Conservation (phyloP, 2,797 vertebrate genomes). For the Cossypha caffra region DNA sequence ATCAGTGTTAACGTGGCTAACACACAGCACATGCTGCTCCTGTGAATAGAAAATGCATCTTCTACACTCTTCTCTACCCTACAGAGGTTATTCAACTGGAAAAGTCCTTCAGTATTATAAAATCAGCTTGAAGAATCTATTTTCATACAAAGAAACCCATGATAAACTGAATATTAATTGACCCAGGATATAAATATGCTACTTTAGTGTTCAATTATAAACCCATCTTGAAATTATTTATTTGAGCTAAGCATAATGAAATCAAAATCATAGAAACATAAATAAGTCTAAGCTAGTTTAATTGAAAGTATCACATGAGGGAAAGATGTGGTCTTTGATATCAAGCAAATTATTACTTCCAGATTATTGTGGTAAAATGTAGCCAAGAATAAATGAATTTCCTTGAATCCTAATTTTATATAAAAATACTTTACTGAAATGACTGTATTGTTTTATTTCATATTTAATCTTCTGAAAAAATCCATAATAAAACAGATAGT, state of each 20-base stretch:
- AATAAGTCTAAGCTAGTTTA: not conserved
- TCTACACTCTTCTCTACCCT: not conserved
- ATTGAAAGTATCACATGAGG: not conserved
- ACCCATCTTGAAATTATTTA: not conserved
- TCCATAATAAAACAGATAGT: not conserved
- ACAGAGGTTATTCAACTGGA: not conserved
- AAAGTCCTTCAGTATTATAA: not conserved
- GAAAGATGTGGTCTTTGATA: not conserved
- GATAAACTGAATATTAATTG: not conserved
- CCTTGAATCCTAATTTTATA: not conserved
- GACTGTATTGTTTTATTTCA: not conserved
- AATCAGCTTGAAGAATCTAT: not conserved
- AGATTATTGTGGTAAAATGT: not conserved
- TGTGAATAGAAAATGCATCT: not conserved
- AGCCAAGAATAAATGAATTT: not conserved
- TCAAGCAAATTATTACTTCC: not conserved
- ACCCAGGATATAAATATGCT: not conserved
- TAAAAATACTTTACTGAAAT: not conserved
- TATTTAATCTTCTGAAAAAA: not conserved
- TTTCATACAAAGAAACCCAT: not conserved
- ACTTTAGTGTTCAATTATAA: not conserved
- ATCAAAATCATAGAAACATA: fast-evolving
- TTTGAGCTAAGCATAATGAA: not conserved
- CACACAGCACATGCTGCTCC: fast-evolving
- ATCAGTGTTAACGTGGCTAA: not conserved